These are phyloP conservation scores for Lordiphosa collinella DNA, from an alignment of 1,140 invertebrate genomes.

Conservation along the genomic window DNA sequence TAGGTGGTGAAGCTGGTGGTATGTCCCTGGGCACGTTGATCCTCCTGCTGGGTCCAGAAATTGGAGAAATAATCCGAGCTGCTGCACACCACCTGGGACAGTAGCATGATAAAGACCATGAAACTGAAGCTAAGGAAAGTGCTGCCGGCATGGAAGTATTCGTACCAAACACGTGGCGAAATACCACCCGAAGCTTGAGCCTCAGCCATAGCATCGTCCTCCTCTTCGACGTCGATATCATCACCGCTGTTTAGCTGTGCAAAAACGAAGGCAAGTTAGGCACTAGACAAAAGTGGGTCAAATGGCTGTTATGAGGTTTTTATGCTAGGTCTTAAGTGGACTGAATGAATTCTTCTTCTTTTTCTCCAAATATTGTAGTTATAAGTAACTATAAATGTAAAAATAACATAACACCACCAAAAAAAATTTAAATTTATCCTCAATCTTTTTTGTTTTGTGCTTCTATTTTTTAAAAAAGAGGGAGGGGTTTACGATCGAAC, in stretches of 20 bases:
- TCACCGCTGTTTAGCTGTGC: conserved; percentile 36
- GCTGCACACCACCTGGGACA: conserved; percentile 86
- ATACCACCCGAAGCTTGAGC: conserved; percentile 82
- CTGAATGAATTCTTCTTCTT: too few relatives aligned
- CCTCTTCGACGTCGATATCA: conserved; percentile 49
- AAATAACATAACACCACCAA: too few relatives aligned
- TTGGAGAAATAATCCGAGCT: conserved; percentile 90
- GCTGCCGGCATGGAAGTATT: conserved; percentile 86
- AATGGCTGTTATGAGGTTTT: too few relatives aligned
- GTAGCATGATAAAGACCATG: conserved; percentile 82
- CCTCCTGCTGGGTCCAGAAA: conserved; percentile 84
- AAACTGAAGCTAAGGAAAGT: conserved; percentile 82
- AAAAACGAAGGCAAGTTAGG: not conserved
- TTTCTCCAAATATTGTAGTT: too few relatives aligned
- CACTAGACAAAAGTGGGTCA: too few relatives aligned
- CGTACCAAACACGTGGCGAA: conserved; percentile 81
- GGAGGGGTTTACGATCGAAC: too few relatives aligned
- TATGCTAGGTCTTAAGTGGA: too few relatives aligned
- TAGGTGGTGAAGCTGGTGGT: conserved; percentile 59
- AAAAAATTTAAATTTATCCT: too few relatives aligned
- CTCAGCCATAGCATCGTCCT: conserved; percentile 80
- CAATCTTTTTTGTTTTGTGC: too few relatives aligned
- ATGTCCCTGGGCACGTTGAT: conserved; percentile 57
- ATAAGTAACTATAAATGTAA: too few relatives aligned
- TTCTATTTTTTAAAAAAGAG: too few relatives aligned